These are phyloP conservation scores for Equus quagga DNA, from an alignment of 2,113 vertebrate genomes.

Conservation along the genomic window DNA sequence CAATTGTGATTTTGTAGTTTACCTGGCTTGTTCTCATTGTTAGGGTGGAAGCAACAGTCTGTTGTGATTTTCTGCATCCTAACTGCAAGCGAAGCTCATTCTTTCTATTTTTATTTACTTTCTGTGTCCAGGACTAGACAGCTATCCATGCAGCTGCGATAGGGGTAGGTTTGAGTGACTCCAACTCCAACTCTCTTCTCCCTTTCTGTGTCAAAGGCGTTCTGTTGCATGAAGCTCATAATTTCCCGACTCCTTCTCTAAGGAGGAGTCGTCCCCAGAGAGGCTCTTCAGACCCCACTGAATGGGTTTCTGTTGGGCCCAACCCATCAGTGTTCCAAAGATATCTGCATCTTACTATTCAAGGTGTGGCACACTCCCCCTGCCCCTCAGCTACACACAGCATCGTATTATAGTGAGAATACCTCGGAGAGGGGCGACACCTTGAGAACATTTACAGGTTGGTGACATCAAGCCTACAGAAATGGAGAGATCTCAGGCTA, in stretches of 20 bases:
- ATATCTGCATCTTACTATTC: neutral
- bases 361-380: neutral
- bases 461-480: neutral
- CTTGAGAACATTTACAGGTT: neutral
- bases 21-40: neutral
- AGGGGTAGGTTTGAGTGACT: neutral
- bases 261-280: neutral
- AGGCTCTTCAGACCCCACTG: neutral
- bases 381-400: accelerated
- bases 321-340: neutral
- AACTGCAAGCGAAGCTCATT: neutral
- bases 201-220: neutral
- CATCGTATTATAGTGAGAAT: neutral
- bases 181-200: neutral
- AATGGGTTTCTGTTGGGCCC: neutral
- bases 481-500: neutral
- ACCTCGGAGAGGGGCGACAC: neutral
- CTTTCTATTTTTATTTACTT: constrained; percentile 39
- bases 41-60: neutral
- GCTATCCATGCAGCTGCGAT: neutral
- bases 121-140: neutral
- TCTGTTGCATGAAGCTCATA: neutral
- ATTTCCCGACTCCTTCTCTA: neutral
- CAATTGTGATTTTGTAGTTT: constrained; percentile 10
- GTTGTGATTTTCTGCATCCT: neutral